Evolutionary conservation across 1,140 invertebrate species (phyloP).

Genomic region (Conopomorpha cramerella): DNA sequence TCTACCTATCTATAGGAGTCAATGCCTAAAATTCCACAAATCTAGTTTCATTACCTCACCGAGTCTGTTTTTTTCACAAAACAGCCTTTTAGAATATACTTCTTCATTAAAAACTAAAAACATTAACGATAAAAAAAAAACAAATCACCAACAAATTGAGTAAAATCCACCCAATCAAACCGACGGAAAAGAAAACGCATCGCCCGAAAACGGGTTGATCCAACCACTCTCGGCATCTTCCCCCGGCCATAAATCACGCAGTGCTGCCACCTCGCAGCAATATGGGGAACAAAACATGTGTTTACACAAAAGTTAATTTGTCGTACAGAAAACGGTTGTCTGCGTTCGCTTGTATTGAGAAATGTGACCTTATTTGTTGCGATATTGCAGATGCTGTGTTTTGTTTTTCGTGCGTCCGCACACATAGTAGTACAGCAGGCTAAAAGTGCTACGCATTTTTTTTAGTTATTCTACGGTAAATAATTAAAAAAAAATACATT

Average conservation of each 20-base stretch:
- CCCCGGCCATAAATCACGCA: conserved; percentile 54
- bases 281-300: conserved; percentile 55
- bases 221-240: conserved; percentile 23
- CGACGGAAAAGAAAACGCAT: conserved; percentile 19
- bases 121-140: too few species aligned
- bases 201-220: conserved; percentile 16
- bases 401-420: too few species aligned
- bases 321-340: conserved; percentile 48
- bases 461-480: background rate
- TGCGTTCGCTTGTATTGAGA: conserved; percentile 41
- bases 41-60: too few species aligned
- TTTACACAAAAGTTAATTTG: conserved; percentile 55
- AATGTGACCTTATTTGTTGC: conserved; percentile 23
- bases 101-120: too few species aligned
- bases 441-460: background rate
- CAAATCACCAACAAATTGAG: too few species aligned
- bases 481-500: too few species aligned
- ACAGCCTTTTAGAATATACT: too few species aligned
- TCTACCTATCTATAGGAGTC: too few species aligned
- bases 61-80: too few species aligned
- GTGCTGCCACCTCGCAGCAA: conserved; percentile 44
- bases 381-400: background rate
- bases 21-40: too few species aligned
- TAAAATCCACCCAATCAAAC: conserved; percentile 15
- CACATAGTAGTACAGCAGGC: too few species aligned